A percentile compares a stretch with the other conserved stretches of the same genome.
phyloP scores from a whole-genome alignment of 2,113 vertebrate genomes.

The Monopterus albus region DNA sequence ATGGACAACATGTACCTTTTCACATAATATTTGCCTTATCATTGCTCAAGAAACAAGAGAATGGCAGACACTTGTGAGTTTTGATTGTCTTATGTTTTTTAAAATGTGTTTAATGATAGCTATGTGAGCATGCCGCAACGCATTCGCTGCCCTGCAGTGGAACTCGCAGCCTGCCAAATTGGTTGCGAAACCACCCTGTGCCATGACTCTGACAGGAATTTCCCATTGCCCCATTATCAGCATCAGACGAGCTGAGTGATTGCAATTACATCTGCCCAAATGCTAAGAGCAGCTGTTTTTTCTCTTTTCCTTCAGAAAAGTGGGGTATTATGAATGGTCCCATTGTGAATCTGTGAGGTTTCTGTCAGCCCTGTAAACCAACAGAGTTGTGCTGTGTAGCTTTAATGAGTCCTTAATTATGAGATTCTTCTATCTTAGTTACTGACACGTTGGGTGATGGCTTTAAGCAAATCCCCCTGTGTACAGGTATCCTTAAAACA shows the following conservation, averaged over 20 bases:
- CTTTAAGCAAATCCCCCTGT: conserved; percentile 51
- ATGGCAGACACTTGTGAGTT: conserved; percentile 66
- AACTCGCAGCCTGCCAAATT: conserved; percentile 78
- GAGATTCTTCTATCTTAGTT: conserved; percentile 74
- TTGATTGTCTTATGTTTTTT: conserved; percentile 70
- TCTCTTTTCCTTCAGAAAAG: conserved; percentile 62
- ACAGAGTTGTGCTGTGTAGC: conserved; percentile 63
- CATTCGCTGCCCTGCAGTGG: conserved; percentile 78
- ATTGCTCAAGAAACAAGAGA: conserved; percentile 56
- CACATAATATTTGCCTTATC: conserved; percentile 46
- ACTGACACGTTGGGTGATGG: conserved; percentile 62
- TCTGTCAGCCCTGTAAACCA: conserved; percentile 75
- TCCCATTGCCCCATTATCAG: conserved; percentile 86
- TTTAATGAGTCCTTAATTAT: conserved; percentile 81
- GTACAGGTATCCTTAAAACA: conserved; percentile 23
- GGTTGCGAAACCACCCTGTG: conserved; percentile 80
- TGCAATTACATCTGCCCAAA: conserved; percentile 85
- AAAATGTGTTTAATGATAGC: conserved; percentile 81
- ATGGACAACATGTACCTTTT: conserved; percentile 51
- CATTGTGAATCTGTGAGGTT: conserved; percentile 77
- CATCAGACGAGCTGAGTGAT: conserved; percentile 86
- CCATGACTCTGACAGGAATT: conserved; percentile 84
- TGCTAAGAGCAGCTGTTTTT: conserved; percentile 80
- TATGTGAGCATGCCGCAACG: conserved; percentile 81
- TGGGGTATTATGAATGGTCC: conserved; percentile 77